A percentile compares a stretch with the other conserved stretches of the same genome.
Conservation (phyloP, 23 tunicate species). For the Oikopleura dioica region DNA sequence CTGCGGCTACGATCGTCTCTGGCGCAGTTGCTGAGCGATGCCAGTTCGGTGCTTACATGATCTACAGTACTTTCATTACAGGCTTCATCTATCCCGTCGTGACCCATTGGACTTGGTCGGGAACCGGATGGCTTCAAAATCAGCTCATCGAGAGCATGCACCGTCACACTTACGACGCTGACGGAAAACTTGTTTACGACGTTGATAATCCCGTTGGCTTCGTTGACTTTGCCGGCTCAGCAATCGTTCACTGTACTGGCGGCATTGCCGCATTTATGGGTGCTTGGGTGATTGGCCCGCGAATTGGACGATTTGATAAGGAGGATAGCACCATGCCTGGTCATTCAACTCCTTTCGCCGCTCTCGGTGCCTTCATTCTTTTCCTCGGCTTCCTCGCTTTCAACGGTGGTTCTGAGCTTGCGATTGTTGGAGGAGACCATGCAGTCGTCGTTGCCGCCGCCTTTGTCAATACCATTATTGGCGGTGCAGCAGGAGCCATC, state of each 20-base stretch:
- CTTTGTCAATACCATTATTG: slow-evolving; percentile 20
- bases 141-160: too few species aligned
- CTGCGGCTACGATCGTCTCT: slow-evolving; percentile 73
- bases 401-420: slow-evolving; percentile 66
- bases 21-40: slow-evolving; percentile 90
- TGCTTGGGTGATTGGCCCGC: slow-evolving; percentile 29
- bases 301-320: slow-evolving; percentile 40
- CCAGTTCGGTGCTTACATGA: slow-evolving; percentile 51
- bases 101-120: slow-evolving; percentile 86
- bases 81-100: slow-evolving; percentile 85
- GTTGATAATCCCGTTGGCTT: slow-evolving; percentile 5
- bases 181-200: too few species aligned
- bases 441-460: slow-evolving; percentile 16
- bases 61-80: slow-evolving; percentile 45
- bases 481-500: slow-evolving; percentile 26
- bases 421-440: slow-evolving; percentile 19
- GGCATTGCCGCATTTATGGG: slow-evolving; percentile 58
- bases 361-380: slow-evolving; percentile 51
- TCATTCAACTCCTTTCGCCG: slow-evolving; percentile 20
- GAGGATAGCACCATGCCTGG: slow-evolving; percentile 15
- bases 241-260: slow-evolving; percentile 44
- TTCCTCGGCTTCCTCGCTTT: slow-evolving; percentile 66
- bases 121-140: slow-evolving; percentile 40
- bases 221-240: slow-evolving; percentile 5
- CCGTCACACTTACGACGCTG: too few species aligned